Evolutionary conservation across 1,140 invertebrate species (phyloP).

Genomic region (Sarcophaga bullata): DNA sequence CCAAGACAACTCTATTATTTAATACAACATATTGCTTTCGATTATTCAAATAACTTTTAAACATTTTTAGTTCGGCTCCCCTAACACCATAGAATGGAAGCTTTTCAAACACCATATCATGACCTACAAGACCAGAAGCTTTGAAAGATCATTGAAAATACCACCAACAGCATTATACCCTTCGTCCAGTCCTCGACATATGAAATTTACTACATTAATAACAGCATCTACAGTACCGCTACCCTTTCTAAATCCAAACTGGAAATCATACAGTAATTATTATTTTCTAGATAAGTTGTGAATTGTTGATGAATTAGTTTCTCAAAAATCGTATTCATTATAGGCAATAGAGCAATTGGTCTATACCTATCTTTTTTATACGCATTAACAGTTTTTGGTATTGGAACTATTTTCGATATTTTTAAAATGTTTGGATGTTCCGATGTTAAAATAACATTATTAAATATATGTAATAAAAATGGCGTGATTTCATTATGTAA

Average conservation of each 20-base stretch:
- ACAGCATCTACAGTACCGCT: constrained; percentile 7
- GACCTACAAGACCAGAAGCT: neutral
- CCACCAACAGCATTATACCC: neutral
- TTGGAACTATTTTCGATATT: neutral
- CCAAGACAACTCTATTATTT: no score
- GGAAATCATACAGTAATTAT: neutral
- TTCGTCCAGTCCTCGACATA: neutral
- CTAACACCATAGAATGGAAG: no score
- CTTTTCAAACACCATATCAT: neutral
- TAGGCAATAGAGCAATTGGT: no score
- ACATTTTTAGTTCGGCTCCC: no score
- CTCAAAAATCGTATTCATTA: no score
- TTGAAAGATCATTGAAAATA: constrained; percentile 8
- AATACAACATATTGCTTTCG: no score
- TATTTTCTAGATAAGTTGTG: neutral
- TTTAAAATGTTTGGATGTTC: neutral
- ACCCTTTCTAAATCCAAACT: constrained; percentile 9
- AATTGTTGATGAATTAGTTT: neutral
- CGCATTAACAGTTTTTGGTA: neutral
- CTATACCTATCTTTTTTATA: no score
- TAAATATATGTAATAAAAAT: neutral
- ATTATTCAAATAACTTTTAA: no score
- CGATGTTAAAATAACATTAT: neutral
- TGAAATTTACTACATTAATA: neutral
- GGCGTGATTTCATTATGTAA: neutral